Percentiles rank a stretch among this genome's conserved stretches.
These are phyloP conservation scores for Phylloscopus trochilus DNA, from an alignment of 2,113 vertebrate species.

Conservation along the genomic window DNA sequence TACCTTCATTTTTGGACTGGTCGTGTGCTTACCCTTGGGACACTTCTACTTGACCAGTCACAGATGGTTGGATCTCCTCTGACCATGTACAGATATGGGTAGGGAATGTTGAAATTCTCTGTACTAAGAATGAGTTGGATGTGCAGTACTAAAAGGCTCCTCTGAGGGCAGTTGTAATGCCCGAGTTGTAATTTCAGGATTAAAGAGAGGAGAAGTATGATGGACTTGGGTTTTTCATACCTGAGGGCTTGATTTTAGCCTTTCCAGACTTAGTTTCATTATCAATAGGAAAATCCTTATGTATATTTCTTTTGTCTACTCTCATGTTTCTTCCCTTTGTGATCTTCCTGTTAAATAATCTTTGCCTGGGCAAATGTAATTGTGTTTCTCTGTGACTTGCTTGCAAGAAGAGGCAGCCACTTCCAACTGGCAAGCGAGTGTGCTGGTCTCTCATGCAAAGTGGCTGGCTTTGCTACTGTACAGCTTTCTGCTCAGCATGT, in stretches of 20 bases:
- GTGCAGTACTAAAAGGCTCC: background rate
- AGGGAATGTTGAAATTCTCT: background rate
- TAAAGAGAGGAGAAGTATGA: background rate
- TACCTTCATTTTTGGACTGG: background rate
- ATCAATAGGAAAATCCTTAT: background rate
- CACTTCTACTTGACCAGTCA: background rate
- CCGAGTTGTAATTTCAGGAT: background rate
- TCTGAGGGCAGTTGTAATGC: background rate
- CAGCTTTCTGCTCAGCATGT: background rate
- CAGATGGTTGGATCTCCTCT: background rate
- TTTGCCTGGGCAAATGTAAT: background rate
- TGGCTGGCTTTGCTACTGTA: background rate
- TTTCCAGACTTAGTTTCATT: background rate
- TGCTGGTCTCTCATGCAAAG: background rate
- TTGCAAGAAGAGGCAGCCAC: background rate
- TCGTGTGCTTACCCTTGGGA: background rate
- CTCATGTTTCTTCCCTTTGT: background rate
- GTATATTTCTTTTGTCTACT: background rate
- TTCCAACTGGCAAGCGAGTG: background rate
- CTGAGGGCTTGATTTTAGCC: background rate
- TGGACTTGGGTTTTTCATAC: background rate
- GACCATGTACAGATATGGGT: background rate
- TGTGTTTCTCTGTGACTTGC: background rate
- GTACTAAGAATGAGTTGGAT: background rate
- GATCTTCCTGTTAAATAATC: background rate